phyloP scores from a whole-genome alignment of 1,140 invertebrate species.

The Drosophila parabipectinata region DNA sequence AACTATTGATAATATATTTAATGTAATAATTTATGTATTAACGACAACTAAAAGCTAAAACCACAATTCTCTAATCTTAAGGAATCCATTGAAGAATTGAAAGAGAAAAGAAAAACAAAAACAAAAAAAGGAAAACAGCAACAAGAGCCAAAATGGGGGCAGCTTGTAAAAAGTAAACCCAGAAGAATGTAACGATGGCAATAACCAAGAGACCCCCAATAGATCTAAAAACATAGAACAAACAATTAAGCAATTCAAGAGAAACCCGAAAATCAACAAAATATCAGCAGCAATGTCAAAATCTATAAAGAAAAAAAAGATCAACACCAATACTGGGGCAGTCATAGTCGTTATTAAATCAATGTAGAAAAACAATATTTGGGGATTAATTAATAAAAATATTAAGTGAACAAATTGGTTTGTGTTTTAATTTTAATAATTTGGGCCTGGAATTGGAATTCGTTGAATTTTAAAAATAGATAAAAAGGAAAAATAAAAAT shows the following conservation, averaged over 20 bases:
- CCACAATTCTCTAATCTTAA: constrained; percentile 61
- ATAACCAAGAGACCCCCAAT: constrained; percentile 53
- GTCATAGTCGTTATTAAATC: constrained; percentile 53
- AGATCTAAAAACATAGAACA: constrained; percentile 31
- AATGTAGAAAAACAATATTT: constrained; percentile 53
- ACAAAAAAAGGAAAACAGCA: constrained; percentile 14
- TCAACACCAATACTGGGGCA: constrained; percentile 49
- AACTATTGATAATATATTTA: constrained; percentile 79
- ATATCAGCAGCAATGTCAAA: constrained; percentile 43
- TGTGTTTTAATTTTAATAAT: neutral
- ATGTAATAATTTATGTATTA: constrained; percentile 80
- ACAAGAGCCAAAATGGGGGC: constrained; percentile 47
- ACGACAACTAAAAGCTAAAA: constrained; percentile 70
- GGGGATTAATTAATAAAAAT: constrained; percentile 64
- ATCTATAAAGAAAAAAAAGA: constrained; percentile 20
- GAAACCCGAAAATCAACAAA: constrained; percentile 18
- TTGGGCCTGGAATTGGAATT: neutral
- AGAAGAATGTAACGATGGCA: constrained; percentile 31
- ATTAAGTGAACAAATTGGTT: constrained; percentile 42
- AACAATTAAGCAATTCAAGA: constrained; percentile 28
- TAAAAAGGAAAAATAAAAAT: no score
- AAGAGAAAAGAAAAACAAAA: constrained; percentile 5
- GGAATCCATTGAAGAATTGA: constrained; percentile 32
- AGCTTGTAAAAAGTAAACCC: constrained; percentile 35
- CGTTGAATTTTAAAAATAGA: neutral